These are phyloP conservation scores for Dioctria rufipes DNA, from an alignment of 2,888 invertebrate species.

Conservation along the genomic window DNA sequence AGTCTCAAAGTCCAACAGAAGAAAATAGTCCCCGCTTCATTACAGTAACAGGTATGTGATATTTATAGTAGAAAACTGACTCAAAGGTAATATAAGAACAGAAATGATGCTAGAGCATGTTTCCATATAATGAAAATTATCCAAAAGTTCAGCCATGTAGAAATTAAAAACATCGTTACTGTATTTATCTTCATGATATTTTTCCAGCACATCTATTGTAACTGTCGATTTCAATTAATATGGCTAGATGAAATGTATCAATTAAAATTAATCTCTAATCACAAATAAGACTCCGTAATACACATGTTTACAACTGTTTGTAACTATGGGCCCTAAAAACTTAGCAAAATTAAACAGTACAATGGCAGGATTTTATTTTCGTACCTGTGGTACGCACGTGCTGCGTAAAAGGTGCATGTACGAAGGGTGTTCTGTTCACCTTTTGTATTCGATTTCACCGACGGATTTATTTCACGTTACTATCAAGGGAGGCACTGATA, in stretches of 20 bases:
- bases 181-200: not conserved
- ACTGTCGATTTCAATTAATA: constrained; percentile 49
- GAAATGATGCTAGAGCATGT: too few relatives aligned
- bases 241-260: constrained; percentile 38
- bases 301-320: constrained; percentile 28
- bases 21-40: constrained; percentile 68
- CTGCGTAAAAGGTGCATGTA: constrained; percentile 21
- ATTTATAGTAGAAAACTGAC: not conserved
- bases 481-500: constrained; percentile 9
- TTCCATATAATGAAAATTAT: not conserved
- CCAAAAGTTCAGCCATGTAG: not conserved
- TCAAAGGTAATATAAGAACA: not conserved
- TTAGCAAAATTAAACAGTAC: constrained; percentile 22
- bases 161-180: not conserved
- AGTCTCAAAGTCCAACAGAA: constrained; percentile 64
- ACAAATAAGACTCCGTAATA: constrained; percentile 7
- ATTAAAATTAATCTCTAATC: constrained; percentile 44
- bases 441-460: constrained; percentile 18
- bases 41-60: constrained; percentile 69
- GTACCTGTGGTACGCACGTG: constrained; percentile 58
- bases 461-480: constrained; percentile 45
- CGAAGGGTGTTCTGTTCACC: constrained; percentile 22
- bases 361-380: constrained; percentile 56
- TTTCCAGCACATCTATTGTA: constrained; percentile 13
- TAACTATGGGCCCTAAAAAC: constrained; percentile 4